Conservation (phyloP, 2,888 invertebrate genomes). For the Machimus atricapillus region DNA sequence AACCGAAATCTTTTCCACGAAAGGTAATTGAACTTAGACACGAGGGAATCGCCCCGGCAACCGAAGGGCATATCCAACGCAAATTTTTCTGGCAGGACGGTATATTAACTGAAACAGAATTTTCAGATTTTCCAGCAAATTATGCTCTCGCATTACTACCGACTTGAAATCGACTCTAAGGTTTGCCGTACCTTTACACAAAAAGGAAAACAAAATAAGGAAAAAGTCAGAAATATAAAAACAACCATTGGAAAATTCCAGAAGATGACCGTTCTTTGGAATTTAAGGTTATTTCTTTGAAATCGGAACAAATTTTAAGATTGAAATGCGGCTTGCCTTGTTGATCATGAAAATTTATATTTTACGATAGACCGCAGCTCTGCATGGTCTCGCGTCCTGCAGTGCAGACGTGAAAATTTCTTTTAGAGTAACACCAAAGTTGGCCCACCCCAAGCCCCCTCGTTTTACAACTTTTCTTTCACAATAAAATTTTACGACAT, state of each 20-base stretch:
- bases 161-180: neutral
- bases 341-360: neutral
- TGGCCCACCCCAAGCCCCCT: neutral
- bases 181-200: neutral
- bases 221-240: neutral
- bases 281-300: neutral
- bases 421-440: neutral
- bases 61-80: neutral
- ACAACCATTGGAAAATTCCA: neutral
- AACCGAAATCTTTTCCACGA: neutral
- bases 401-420: neutral
- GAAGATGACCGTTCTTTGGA: neutral
- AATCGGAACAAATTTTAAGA: neutral
- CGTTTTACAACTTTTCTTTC: neutral
- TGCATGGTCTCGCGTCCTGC: neutral
- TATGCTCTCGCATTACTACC: neutral
- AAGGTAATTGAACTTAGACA: neutral
- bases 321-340: neutral
- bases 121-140: neutral
- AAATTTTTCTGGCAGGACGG: neutral
- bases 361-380: neutral
- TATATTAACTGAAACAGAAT: neutral
- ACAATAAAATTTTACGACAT: neutral
- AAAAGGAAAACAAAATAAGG: neutral
- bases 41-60: neutral